Conservation (phyloP, 1,140 invertebrate genomes). For the Agrilus planipennis region DNA sequence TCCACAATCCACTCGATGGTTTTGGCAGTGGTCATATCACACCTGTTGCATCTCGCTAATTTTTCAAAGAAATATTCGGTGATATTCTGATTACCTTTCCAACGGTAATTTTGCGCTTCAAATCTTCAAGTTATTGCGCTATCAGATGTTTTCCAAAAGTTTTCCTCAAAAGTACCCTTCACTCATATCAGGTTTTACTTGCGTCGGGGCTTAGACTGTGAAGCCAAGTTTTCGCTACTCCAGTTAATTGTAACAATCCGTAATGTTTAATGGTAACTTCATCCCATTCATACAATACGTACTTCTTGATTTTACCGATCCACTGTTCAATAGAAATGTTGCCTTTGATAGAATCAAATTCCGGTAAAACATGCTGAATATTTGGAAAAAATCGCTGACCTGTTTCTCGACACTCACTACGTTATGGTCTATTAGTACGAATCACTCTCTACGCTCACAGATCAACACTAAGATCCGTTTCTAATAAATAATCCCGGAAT, state of each 20-base stretch:
- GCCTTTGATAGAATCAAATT: neutral
- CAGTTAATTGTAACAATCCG: neutral
- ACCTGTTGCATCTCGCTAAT: constrained; percentile 1
- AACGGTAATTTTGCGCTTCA: constrained; percentile 1
- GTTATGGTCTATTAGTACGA: too few species aligned
- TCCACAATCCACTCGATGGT: neutral
- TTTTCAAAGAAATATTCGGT: constrained; percentile 4
- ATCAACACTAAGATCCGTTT: too few species aligned
- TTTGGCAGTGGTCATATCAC: neutral
- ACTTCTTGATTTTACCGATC: constrained; percentile 1
- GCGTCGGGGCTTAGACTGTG: neutral
- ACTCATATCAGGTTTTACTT: constrained; percentile 2
- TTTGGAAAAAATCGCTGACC: constrained; percentile 1
- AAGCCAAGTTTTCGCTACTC: constrained; percentile 2
- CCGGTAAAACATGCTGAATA: neutral
- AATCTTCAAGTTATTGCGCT: neutral
- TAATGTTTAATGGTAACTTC: constrained; percentile 4
- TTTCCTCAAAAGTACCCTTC: neutral
- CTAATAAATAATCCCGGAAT: too few species aligned
- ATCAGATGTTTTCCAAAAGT: neutral
- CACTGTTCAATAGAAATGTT: neutral
- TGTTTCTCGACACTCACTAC: too few species aligned
- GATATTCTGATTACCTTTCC: constrained; percentile 2
- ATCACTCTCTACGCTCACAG: too few species aligned
- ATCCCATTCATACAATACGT: constrained; percentile 2